Percentiles rank a stretch among this genome's conserved stretches.
These are phyloP conservation scores for Catharus ustulatus DNA, from an alignment of 2,797 vertebrate species.

Conservation along the genomic window DNA sequence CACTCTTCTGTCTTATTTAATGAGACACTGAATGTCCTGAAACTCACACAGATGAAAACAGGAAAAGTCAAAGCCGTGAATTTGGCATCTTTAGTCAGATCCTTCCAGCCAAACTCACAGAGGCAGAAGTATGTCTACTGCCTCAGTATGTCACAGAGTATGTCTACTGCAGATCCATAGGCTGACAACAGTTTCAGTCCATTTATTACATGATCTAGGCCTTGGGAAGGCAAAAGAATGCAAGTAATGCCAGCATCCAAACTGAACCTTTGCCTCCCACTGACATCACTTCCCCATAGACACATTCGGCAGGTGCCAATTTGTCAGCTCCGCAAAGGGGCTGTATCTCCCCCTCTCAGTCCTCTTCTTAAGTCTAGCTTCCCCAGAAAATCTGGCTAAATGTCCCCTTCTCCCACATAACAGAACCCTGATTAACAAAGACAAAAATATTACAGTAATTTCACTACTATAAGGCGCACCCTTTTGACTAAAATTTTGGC, in stretches of 20 bases:
- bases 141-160: background rate
- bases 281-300: background rate
- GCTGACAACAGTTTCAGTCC: background rate
- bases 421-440: background rate
- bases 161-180: background rate
- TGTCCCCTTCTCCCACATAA: background rate
- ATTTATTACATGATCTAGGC: background rate
- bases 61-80: background rate
- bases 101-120: background rate
- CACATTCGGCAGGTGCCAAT: accelerated
- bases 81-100: background rate
- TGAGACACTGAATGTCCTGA: background rate
- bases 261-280: background rate
- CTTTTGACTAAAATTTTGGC: too few species aligned
- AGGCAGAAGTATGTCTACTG: background rate
- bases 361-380: background rate
- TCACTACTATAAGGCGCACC: too few species aligned
- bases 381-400: background rate
- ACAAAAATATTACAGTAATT: background rate
- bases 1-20: background rate
- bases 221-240: background rate
- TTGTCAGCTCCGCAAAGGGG: background rate
- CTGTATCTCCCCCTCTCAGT: background rate
- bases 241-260: background rate
- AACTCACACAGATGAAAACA: background rate